A percentile compares a stretch with the other conserved stretches of the same genome.
These are phyloP conservation scores for Netelia virgata DNA, from an alignment of 2,888 invertebrate species.

Conservation along the genomic window DNA sequence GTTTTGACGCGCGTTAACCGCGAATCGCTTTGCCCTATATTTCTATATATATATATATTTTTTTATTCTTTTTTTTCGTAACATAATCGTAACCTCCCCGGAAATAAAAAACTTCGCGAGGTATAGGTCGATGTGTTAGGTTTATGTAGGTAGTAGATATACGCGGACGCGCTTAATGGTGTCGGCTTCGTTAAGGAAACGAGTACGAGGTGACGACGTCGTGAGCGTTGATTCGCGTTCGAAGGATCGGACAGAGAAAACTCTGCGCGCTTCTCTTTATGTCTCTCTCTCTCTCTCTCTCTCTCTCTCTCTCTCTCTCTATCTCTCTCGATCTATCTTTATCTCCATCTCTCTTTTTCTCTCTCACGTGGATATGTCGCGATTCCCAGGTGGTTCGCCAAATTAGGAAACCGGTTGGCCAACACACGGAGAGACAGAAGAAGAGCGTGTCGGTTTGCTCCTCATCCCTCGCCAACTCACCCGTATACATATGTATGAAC, in stretches of 20 bases:
- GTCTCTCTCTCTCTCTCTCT: too few relatives aligned
- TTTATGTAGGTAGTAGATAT: neutral
- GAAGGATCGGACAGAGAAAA: conserved; percentile 28
- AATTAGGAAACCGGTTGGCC: conserved; percentile 79
- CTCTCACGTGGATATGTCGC: conserved; percentile 60
- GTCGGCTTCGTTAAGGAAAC: conserved; percentile 55
- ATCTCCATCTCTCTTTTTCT: neutral
- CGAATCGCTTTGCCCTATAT: neutral
- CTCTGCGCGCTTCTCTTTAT: too few relatives aligned
- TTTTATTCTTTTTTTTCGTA: conserved; percentile 7
- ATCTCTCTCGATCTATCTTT: too few relatives aligned
- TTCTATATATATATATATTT: too few relatives aligned
- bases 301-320: too few relatives aligned
- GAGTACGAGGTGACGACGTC: conserved; percentile 58
- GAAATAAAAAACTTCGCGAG: too few relatives aligned
- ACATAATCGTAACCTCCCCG: neutral
- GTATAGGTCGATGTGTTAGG: too few relatives aligned
- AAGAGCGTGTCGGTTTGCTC: conserved; percentile 42
- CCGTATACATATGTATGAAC: neutral
- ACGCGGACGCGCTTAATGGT: conserved; percentile 11
- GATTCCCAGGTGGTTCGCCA: conserved; percentile 68
- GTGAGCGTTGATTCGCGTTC: conserved; percentile 35
- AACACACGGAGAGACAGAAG: conserved; percentile 59
- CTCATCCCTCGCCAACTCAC: conserved; percentile 28
- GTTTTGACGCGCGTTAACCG: neutral